Evolutionary conservation across 2,113 vertebrate genomes (phyloP).

Genomic region (Parotia lawesii): DNA sequence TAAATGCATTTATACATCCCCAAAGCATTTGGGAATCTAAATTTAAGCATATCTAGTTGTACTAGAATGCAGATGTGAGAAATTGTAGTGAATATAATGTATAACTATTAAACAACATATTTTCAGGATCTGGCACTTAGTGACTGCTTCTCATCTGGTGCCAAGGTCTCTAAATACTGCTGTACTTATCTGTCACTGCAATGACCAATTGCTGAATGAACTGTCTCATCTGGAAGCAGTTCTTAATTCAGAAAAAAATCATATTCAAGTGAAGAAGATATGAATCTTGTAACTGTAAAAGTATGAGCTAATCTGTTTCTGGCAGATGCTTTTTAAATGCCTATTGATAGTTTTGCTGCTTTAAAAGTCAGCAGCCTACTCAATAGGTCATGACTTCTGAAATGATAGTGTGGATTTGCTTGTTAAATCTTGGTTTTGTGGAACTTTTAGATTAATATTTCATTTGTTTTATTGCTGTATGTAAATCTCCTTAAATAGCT

Average conservation of each 20-base stretch:
- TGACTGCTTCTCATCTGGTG: background rate
- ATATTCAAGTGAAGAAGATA: background rate
- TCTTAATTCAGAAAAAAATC: background rate
- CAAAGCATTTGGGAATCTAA: background rate
- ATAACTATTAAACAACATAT: background rate
- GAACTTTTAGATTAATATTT: background rate
- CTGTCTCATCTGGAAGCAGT: background rate
- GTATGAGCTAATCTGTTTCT: background rate
- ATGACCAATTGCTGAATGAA: background rate
- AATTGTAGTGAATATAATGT: background rate
- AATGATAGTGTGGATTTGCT: background rate
- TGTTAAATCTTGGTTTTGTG: background rate
- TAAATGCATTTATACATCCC: background rate
- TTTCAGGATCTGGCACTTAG: background rate
- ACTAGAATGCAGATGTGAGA: background rate
- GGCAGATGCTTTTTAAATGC: background rate
- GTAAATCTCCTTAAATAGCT: background rate
- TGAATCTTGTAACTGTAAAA: background rate
- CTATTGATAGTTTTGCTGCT: background rate
- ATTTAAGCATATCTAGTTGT: background rate
- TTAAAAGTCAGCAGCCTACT: background rate
- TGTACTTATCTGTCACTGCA: background rate
- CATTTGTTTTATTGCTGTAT: background rate
- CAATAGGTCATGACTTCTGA: background rate
- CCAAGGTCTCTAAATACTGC: background rate